phyloP scores from a whole-genome alignment of 1,140 invertebrate genomes.

The Ceratitis capitata region DNA sequence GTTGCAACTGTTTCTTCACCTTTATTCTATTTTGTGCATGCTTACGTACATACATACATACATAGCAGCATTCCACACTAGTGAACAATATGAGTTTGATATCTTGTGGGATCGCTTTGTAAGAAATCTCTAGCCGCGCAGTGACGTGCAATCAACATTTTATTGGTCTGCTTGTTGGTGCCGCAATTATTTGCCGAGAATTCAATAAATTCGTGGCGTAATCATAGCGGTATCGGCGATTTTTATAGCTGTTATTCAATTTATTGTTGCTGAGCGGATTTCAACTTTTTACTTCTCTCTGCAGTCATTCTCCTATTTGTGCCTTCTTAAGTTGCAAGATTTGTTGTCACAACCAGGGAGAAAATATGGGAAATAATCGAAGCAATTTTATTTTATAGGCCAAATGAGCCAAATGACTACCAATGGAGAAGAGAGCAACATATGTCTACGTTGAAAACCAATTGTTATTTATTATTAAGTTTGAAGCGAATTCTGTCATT shows the following conservation, averaged over 20 bases:
- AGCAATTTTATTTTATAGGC: too few species aligned
- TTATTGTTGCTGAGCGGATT: slow-evolving; percentile 27
- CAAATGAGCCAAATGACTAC: too few species aligned
- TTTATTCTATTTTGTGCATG: too few species aligned
- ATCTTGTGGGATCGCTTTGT: slow-evolving; percentile 9
- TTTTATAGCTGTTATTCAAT: slow-evolving; percentile 26
- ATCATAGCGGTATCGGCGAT: slow-evolving; percentile 39
- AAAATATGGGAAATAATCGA: slow-evolving; percentile 13
- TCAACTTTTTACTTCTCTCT: not conserved
- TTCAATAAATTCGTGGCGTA: slow-evolving; percentile 39
- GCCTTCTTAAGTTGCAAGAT: not conserved
- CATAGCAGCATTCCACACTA: too few species aligned
- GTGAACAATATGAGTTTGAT: not conserved
- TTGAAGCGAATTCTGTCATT: slow-evolving; percentile 31
- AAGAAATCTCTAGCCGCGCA: slow-evolving; percentile 1
- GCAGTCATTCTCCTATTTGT: too few species aligned
- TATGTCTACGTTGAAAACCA: slow-evolving; percentile 25
- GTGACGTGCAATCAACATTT: not conserved
- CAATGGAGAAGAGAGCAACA: too few species aligned
- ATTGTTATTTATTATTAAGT: slow-evolving; percentile 29
- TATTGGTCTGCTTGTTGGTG: slow-evolving; percentile 6
- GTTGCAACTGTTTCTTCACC: not conserved
- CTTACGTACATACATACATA: not conserved
- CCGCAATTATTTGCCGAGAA: slow-evolving; percentile 17
- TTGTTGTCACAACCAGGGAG: not conserved